Conservation (phyloP, 2,888 invertebrate species). For the Toxonevra muliebris region DNA sequence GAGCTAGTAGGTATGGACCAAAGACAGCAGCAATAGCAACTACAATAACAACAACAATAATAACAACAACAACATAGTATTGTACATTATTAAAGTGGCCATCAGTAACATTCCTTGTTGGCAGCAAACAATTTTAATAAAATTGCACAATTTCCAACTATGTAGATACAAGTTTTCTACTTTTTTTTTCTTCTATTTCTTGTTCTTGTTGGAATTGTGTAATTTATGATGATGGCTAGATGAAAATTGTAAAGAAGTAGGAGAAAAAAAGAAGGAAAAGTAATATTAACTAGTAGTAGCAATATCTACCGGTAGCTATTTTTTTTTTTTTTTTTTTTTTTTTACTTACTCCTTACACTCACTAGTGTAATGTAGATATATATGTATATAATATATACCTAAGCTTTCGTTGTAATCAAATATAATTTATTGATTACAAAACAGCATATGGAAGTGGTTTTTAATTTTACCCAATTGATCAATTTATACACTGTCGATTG, state of each 20-base stretch:
- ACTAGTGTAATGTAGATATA: neutral
- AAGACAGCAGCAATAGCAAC: neutral
- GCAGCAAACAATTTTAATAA: constrained; percentile 23
- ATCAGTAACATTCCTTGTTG: neutral
- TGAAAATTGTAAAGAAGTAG: neutral
- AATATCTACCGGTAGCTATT: no score
- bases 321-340: no score
- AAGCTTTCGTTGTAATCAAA: neutral
- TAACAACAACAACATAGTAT: constrained; percentile 3
- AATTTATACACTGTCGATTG: neutral
- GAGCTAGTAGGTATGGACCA: neutral
- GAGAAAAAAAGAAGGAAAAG: neutral
- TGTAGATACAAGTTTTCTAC: constrained; percentile 1
- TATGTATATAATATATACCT: neutral
- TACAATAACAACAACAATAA: neutral
- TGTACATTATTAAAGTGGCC: no score
- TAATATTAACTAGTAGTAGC: neutral
- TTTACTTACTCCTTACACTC: neutral
- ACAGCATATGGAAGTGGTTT: constrained; percentile 11
- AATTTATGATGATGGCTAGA: constrained; percentile 14
- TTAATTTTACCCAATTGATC: constrained; percentile 26
- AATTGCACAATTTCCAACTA: constrained; percentile 13
- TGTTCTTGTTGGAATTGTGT: neutral
- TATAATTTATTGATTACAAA: neutral
- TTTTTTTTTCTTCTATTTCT: neutral